phyloP scores from a whole-genome alignment of 2,888 invertebrate genomes.

The Pristionchus japonicus region DNA sequence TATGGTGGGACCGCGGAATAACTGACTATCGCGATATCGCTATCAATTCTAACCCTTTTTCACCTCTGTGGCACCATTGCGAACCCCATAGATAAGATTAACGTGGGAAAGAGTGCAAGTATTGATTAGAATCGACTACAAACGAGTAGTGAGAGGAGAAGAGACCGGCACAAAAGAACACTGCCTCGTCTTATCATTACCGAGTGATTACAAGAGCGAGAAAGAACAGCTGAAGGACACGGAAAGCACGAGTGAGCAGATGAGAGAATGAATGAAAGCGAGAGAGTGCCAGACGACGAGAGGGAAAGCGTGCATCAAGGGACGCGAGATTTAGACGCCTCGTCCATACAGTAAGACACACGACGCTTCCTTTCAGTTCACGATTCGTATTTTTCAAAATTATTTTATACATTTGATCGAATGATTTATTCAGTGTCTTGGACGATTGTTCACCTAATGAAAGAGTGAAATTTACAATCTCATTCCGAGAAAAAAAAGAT shows the following conservation, averaged over 20 bases:
- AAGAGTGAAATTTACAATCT: too few species aligned
- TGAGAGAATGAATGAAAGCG: not conserved
- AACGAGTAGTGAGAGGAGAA: not conserved
- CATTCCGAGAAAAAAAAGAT: too few species aligned
- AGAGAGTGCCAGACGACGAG: not conserved
- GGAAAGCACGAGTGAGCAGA: conserved; percentile 12
- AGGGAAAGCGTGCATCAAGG: not conserved
- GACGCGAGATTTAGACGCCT: not conserved
- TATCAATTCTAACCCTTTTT: not conserved
- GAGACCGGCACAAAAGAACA: not conserved
- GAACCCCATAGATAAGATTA: conserved; percentile 4
- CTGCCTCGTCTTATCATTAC: not conserved
- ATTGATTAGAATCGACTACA: not conserved
- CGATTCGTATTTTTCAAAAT: too few species aligned
- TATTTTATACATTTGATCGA: too few species aligned
- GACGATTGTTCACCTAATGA: too few species aligned
- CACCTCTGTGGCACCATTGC: not conserved
- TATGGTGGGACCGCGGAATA: not conserved
- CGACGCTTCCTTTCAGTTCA: too few species aligned
- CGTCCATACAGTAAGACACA: not conserved
- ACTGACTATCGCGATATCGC: conserved; percentile 6
- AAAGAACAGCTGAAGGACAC: conserved; percentile 39
- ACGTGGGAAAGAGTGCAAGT: not conserved
- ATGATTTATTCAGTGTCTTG: too few species aligned
- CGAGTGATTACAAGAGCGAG: not conserved